Percentiles rank a stretch among this genome's conserved stretches.
phyloP scores from a whole-genome alignment of 2,797 vertebrate species.

The Petrocephalus sullivani region DNA sequence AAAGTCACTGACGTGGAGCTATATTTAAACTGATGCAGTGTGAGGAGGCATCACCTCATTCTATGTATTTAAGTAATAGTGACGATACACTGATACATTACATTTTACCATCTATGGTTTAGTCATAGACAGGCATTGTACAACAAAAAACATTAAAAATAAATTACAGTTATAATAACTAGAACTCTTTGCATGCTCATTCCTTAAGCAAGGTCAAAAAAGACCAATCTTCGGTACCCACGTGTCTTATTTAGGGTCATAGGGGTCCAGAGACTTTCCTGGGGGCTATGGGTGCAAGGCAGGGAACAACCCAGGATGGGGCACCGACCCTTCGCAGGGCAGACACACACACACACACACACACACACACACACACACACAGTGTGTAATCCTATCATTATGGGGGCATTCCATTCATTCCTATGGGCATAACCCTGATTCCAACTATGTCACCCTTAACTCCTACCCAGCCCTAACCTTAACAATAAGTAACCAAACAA shows the following conservation, averaged over 20 bases:
- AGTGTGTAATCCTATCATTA: too few relatives aligned
- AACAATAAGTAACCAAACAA: too few relatives aligned
- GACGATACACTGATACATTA: not conserved
- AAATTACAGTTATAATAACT: not conserved
- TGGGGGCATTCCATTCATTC: too few relatives aligned
- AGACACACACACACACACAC: not conserved
- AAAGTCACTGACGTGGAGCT: not conserved
- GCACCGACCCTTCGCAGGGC: not conserved
- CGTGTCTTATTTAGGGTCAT: not conserved
- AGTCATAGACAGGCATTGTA: not conserved
- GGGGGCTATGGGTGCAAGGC: not conserved
- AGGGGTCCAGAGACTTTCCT: not conserved
- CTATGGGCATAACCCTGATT: too few relatives aligned
- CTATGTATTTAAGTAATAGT: not conserved
- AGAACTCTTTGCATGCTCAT: not conserved
- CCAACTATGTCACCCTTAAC: too few relatives aligned
- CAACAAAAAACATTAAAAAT: not conserved
- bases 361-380: too few relatives aligned
- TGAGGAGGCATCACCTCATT: not conserved
- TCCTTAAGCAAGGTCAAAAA: not conserved
- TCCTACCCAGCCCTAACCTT: too few relatives aligned
- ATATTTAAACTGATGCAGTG: not conserved
- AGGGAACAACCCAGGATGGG: not conserved
- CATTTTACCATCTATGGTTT: not conserved
- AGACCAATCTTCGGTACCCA: not conserved